These are phyloP conservation scores for Melospiza georgiana DNA, from an alignment of 2,113 vertebrate genomes.

Conservation along the genomic window DNA sequence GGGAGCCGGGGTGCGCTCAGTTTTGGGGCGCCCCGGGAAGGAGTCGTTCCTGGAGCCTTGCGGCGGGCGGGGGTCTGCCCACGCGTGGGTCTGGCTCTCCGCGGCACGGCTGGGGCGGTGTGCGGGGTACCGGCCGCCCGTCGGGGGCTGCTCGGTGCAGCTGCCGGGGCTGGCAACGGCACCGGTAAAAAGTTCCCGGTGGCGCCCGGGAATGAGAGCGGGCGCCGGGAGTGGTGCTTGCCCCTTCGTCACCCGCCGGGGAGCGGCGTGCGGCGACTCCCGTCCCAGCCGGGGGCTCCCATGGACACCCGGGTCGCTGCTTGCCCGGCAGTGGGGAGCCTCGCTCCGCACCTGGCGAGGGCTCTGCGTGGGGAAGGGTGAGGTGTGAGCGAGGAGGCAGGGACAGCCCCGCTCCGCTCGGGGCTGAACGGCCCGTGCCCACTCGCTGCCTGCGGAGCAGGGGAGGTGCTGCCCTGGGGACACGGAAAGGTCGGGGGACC, in stretches of 20 bases:
- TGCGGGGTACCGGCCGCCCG: not conserved
- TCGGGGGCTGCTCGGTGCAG: not conserved
- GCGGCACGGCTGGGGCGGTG: not conserved
- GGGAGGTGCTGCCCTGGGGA: not conserved
- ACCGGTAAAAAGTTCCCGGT: not conserved
- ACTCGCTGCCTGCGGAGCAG: not conserved
- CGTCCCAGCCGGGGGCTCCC: not conserved
- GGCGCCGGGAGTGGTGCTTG: not conserved
- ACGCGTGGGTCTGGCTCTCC: not conserved
- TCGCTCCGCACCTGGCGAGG: not conserved
- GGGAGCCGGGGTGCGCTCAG: not conserved
- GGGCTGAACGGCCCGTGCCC: not conserved
- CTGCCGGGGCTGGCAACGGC: too few species aligned
- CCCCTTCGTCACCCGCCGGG: not conserved
- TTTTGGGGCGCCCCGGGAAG: rapidly evolving
- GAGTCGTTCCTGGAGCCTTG: not conserved
- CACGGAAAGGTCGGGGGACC: not conserved
- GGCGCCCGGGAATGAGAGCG: not conserved
- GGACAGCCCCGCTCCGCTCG: not conserved
- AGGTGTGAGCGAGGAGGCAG: not conserved
- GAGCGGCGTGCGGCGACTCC: not conserved
- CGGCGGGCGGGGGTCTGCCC: not conserved
- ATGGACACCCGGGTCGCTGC: not conserved
- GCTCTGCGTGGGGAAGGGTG: not conserved
- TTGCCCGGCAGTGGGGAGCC: not conserved